A percentile compares a stretch with the other conserved stretches of the same genome.
Conservation (phyloP, 2,797 vertebrate genomes). For the Enteromius treurensis region DNA sequence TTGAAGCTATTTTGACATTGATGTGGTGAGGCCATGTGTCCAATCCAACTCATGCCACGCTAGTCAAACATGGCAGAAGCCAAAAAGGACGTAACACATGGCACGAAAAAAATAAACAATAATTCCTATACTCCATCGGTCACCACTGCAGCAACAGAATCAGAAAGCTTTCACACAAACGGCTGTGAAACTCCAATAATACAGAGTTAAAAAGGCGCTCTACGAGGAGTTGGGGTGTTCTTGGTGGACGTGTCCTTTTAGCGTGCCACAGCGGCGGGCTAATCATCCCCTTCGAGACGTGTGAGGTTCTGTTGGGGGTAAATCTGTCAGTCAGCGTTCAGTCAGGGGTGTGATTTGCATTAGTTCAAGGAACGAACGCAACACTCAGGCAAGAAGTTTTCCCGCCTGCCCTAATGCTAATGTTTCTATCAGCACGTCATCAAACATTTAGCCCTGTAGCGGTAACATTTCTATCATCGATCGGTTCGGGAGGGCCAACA, state of each 20-base stretch:
- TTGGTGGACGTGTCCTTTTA: conserved; percentile 49
- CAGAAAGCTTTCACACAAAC: not conserved
- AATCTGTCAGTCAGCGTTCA: conserved; percentile 63
- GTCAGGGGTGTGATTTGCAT: conserved; percentile 57
- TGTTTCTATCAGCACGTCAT: conserved; percentile 60
- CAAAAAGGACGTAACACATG: not conserved
- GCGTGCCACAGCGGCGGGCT: conserved; percentile 53
- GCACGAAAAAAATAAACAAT: not conserved
- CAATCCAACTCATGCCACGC: not conserved
- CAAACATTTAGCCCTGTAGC: conserved; percentile 76
- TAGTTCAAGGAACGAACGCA: conserved; percentile 40
- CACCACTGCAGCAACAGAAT: not conserved
- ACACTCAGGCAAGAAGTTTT: conserved; percentile 31
- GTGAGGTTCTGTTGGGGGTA: conserved; percentile 61
- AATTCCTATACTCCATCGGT: not conserved
- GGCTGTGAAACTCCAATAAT: conserved; percentile 25
- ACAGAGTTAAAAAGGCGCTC: conserved; percentile 2
- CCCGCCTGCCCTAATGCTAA: conserved; percentile 40
- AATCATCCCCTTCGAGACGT: conserved; percentile 57
- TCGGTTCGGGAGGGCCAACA: conserved; percentile 69
- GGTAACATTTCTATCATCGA: conserved; percentile 78
- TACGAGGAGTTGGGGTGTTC: conserved; percentile 18
- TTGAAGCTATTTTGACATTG: not conserved
- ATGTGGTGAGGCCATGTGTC: not conserved
- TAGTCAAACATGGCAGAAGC: not conserved